Evolutionary conservation across 1,140 invertebrate species (phyloP).

Genomic region (Cyphomyrmex costatus): DNA sequence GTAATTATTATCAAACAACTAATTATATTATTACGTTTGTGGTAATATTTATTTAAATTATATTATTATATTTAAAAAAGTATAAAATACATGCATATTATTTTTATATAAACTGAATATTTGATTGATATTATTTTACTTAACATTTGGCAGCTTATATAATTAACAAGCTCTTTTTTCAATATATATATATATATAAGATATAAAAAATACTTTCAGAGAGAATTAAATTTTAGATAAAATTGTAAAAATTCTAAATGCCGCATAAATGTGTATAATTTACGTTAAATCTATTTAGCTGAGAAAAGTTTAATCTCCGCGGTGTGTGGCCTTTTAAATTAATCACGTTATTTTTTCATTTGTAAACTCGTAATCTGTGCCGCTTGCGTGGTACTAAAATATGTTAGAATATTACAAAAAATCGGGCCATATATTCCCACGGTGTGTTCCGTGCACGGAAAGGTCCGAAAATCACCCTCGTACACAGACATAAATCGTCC

Average conservation of each 20-base stretch:
- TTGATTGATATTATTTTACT: too few species aligned
- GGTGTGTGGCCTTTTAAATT: neutral
- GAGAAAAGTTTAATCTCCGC: neutral
- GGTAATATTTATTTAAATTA: too few species aligned
- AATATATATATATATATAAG: neutral
- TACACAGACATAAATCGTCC: constrained; percentile 44
- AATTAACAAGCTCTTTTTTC: too few species aligned
- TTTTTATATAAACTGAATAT: too few species aligned
- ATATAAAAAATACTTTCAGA: neutral
- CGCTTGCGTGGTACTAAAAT: neutral
- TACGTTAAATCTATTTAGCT: constrained; percentile 2
- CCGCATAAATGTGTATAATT: neutral
- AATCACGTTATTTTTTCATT: constrained; percentile 3
- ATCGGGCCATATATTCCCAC: neutral
- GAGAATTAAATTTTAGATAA: neutral
- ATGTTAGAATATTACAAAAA: constrained; percentile 30
- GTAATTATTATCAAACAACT: too few species aligned
- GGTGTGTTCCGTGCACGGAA: constrained; percentile 5
- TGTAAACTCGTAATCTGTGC: neutral
- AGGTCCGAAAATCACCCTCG: constrained; percentile 24
- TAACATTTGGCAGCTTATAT: too few species aligned
- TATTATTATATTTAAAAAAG: too few species aligned
- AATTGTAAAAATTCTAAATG: neutral
- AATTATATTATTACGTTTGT: too few species aligned
- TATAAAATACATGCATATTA: too few species aligned